phyloP scores from a whole-genome alignment of 1,140 invertebrate species.

The Drosophila ohnishii region DNA sequence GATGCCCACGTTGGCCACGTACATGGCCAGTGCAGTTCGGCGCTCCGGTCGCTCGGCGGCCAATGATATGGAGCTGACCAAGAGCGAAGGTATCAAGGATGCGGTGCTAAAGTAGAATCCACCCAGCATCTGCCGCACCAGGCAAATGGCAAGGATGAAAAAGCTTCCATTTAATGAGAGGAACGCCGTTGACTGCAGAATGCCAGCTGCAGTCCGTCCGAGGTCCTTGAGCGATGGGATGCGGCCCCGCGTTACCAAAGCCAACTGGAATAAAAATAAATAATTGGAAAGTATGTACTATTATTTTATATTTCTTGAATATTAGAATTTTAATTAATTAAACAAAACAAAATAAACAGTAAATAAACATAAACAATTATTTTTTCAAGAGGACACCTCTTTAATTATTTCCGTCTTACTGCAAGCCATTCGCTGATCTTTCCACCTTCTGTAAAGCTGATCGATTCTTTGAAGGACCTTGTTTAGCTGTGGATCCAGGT shows the following conservation, averaged over 20 bases:
- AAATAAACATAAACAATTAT: not conserved
- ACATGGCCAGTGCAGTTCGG: constrained; percentile 88
- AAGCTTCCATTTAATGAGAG: constrained; percentile 88
- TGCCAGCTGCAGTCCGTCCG: constrained; percentile 86
- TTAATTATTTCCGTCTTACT: not conserved
- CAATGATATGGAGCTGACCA: constrained; percentile 88
- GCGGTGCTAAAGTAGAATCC: constrained; percentile 87
- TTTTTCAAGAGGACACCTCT: not conserved
- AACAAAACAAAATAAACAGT: not conserved
- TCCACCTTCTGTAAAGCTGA: constrained; percentile 12
- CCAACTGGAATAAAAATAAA: constrained; percentile 85
- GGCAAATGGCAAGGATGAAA: constrained; percentile 88
- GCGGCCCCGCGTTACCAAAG: constrained; percentile 87
- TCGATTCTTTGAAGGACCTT: not conserved
- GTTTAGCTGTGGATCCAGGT: not conserved
- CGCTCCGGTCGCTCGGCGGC: constrained; percentile 88
- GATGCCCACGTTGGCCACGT: constrained; percentile 92
- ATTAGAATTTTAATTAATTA: not conserved
- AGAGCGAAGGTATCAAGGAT: constrained; percentile 88
- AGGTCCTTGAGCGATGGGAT: constrained; percentile 86
- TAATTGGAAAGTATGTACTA: not conserved
- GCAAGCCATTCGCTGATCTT: not conserved
- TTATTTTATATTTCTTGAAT: not conserved
- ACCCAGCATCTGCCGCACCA: constrained; percentile 86
- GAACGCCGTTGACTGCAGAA: constrained; percentile 89